These are phyloP conservation scores for Solea senegalensis DNA, from an alignment of 2,113 vertebrate species.

Conservation along the genomic window DNA sequence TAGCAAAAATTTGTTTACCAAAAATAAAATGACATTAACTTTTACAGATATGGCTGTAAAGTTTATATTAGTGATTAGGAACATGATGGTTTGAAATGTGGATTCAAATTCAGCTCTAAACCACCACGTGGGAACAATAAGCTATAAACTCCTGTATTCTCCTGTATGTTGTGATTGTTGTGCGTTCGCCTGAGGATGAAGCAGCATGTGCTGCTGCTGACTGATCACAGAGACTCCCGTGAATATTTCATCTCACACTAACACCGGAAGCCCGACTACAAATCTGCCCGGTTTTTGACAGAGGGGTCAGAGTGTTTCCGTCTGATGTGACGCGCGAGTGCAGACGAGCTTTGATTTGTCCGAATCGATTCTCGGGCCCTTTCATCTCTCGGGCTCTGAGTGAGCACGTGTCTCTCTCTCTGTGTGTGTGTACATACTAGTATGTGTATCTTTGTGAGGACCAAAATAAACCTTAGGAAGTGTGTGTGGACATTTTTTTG, in stretches of 20 bases:
- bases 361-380: constrained; percentile 69
- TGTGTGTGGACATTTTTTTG: too few species aligned
- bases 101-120: too few species aligned
- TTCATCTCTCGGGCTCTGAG: constrained; percentile 64
- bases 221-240: constrained; percentile 58
- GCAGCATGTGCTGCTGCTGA: constrained; percentile 38
- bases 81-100: too few species aligned
- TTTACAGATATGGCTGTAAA: too few species aligned
- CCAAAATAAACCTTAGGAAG: too few species aligned
- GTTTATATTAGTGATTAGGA: too few species aligned
- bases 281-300: constrained; percentile 71
- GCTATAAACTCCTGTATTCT: too few species aligned
- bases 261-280: constrained; percentile 70
- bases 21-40: too few species aligned
- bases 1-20: too few species aligned
- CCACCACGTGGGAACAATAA: too few species aligned
- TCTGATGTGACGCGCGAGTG: constrained; percentile 70
- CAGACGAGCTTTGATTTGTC: constrained; percentile 75
- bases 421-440: constrained; percentile 16
- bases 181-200: constrained; percentile 28
- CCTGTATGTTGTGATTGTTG: constrained; percentile 10
- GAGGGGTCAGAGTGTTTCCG: constrained; percentile 64
- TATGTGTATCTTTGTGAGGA: neutral
- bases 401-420: neutral
- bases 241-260: constrained; percentile 72